phyloP scores from a whole-genome alignment of 1,140 invertebrate genomes.

The Neoseiulus cucumeris region DNA sequence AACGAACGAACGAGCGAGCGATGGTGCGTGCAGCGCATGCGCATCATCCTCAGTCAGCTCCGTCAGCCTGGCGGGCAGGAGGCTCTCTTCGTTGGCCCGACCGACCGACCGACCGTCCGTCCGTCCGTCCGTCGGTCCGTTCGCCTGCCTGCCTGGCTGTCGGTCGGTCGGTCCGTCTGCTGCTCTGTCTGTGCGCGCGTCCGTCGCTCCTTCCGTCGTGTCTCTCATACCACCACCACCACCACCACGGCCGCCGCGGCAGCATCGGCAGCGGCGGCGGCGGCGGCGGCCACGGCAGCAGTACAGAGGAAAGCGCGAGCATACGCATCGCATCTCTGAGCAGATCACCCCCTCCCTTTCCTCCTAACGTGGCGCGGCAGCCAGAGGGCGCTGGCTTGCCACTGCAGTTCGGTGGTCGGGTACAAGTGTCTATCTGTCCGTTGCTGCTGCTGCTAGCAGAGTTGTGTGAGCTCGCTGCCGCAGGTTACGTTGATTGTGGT shows the following conservation, averaged over 20 bases:
- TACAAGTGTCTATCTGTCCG: background rate
- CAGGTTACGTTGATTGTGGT: background rate
- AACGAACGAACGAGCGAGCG: too few species aligned
- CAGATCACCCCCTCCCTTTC: background rate
- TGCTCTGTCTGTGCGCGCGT: too few species aligned
- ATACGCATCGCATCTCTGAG: background rate
- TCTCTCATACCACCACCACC: too few species aligned
- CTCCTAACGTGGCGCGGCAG: background rate
- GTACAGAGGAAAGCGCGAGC: background rate
- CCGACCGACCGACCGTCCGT: too few species aligned
- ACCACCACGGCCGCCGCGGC: background rate
- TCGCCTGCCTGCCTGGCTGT: too few species aligned
- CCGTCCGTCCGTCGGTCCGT: too few species aligned
- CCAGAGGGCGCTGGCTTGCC: slow-evolving; percentile 9
- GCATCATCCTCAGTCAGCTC: too few species aligned
- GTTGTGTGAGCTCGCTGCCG: slow-evolving; percentile 8
- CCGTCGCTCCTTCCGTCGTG: too few species aligned
- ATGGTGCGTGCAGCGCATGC: too few species aligned
- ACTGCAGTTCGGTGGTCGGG: slow-evolving; percentile 8
- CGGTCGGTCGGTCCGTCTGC: too few species aligned
- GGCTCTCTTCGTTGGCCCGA: too few species aligned
- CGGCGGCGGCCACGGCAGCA: background rate
- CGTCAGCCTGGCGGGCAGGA: too few species aligned
- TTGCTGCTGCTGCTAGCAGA: background rate
- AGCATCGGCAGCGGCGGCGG: background rate